Base-by-base conservation (phyloP, 2,797 vertebrate genomes). In the Pseudopleuronectes americanus region DNA sequence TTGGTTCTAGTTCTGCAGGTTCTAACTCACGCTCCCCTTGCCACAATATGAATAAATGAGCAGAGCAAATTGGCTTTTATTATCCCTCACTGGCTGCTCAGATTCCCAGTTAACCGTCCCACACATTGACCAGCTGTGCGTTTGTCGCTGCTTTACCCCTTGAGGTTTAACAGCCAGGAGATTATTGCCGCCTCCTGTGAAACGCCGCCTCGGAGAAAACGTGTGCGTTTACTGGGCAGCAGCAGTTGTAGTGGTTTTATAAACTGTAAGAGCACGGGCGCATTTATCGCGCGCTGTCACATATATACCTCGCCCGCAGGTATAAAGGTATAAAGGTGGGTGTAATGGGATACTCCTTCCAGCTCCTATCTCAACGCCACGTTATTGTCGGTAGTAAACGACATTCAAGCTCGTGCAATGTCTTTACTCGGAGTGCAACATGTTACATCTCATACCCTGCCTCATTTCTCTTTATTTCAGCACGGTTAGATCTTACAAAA, bases 231-330 rank as follows among this genome's bases (percentile, higher is more conserved):
- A 53, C 43, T 17, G 24, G 24, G 31, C 33, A 24, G 60, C 21
- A 21, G 70, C 22, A 47, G 64, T 17, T 22, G 64, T n/a, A 54
- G 57, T 28, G 57, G 62, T 83, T 80, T 74, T 74, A 77, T 83
- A 66, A 51, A 67, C 74, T 38, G 38, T 21, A 62, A 31, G 68
- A 62, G 57, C 56, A 23, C 21, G 2, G 61, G n/a, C 3, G n/a
- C 70, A 49, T 85, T 83, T 86, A 86, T 73, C 74, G 68, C 63
- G n/a, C 38, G 45, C 66, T 61, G 57, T 68, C 73, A 83, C 74
- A 79, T 66, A 63, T 48, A 48, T 48, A 21, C 19, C 19, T 64
- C 79, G 74, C 81, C 76, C 1, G 19, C 68, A 79, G 81, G 83
- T 80, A 70, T 53, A 59, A 57, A 79, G 81, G 83, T 80, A 70